These are phyloP conservation scores for Eristalis tenax DNA, from an alignment of 2,888 invertebrate species.

Conservation along the genomic window DNA sequence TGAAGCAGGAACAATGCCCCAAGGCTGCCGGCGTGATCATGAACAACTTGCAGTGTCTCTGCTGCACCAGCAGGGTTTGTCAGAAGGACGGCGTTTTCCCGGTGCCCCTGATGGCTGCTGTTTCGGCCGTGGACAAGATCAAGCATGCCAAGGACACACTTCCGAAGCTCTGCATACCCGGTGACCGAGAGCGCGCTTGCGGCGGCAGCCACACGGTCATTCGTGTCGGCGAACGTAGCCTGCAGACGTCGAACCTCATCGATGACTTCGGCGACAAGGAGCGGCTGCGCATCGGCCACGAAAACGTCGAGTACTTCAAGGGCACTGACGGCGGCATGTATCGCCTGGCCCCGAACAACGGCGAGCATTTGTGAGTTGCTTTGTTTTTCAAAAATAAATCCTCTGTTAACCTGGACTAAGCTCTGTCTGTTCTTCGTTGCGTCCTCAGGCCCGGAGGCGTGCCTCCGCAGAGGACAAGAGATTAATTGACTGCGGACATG, in stretches of 20 bases:
- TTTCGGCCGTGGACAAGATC: slow-evolving; percentile 62
- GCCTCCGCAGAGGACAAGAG: not conserved
- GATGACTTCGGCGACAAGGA: slow-evolving; percentile 74
- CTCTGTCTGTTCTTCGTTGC: slow-evolving; percentile 11
- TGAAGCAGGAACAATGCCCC: slow-evolving; percentile 75
- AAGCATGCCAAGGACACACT: slow-evolving; percentile 52
- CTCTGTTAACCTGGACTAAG: slow-evolving; percentile 32
- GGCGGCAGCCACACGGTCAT: slow-evolving; percentile 70
- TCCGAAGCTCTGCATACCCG: slow-evolving; percentile 7
- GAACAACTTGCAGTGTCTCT: slow-evolving; percentile 76
- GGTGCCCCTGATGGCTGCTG: slow-evolving; percentile 69
- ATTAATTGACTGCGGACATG: slow-evolving; percentile 21
- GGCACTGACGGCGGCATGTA: slow-evolving; percentile 67
- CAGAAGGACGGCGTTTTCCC: slow-evolving; percentile 27
- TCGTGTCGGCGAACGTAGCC: slow-evolving; percentile 74
- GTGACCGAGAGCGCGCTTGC: slow-evolving; percentile 68
- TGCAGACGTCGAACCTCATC: slow-evolving; percentile 74
- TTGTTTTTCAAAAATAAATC: slow-evolving; percentile 2
- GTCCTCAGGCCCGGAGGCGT: too few relatives aligned
- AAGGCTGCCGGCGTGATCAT: slow-evolving; percentile 77
- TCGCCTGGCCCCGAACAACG: slow-evolving; percentile 1
- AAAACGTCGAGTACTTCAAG: slow-evolving; percentile 27
- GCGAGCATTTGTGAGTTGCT: not conserved
- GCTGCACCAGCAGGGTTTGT: slow-evolving; percentile 76
- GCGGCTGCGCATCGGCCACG: slow-evolving; percentile 2